Base-by-base conservation (phyloP, 1,140 invertebrate species). In the Bombus balteatus region DNA sequence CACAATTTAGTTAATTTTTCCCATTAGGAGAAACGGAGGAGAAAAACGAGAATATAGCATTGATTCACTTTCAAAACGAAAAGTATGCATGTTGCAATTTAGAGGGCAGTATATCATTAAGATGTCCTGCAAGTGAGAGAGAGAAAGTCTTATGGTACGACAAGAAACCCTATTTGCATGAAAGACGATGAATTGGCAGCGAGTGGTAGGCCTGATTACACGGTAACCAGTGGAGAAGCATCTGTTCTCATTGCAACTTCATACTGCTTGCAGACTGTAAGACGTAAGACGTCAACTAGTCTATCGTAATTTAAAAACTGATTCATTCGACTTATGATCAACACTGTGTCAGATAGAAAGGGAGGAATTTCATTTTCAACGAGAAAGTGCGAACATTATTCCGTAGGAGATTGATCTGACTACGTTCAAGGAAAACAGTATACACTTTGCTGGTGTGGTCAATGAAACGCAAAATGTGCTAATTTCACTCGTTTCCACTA, bases 151-250 rank as follows among this genome's bases (percentile, higher is more conserved):
- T 28, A 4, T 25, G 28, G 10, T 28, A 37, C 28, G 53, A 37
- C 65, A 41, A 83, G 62, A 32, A 83, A 77, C 22, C 53, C 37
- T 59, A 79, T 79, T 79, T 84, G 47, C 74, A 78, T 68, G 47
- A 34, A n/a, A 34, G 39, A 68, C 37, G 43, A 57, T 37, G 34
- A 39, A 77, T 77, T 77, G 73, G 18, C 34, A 70, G 34, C 75
- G 32, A 57, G 62, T 79, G 77, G 78, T 53, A 53, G 22, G 82
- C 65, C n/a, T 71, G 82, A 84, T 84, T 78, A 78, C 65, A 83
- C 75, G 32, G 47, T 59, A 59, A 74, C 62, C 28, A 32, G 34
- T 18, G 12, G 57, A 15, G 41, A 81, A 57, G 28, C 25, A 83
- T 65, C 57, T 66, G 74, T 70, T 83, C 37, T 32, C n/a, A 57